Evolutionary conservation across 2,797 vertebrate genomes (phyloP), one percentile per base, ranked within the genome.

Genomic region (Sandelia bainsii): DNA sequence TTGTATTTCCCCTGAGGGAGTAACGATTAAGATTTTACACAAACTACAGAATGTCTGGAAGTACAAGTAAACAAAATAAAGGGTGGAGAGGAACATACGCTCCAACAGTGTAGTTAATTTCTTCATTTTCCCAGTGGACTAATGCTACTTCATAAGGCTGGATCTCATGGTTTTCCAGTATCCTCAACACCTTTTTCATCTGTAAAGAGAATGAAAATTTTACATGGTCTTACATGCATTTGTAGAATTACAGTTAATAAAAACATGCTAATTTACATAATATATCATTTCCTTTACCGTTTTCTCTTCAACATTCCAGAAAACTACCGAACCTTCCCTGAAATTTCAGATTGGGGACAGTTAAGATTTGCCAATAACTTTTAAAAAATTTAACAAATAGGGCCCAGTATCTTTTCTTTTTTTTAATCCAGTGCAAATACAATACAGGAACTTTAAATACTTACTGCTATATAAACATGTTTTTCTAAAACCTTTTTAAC

Each of bases 41-140:
- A 20, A 22, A 6, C 13, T n/a, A 53, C n/a, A 37, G 8, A 11
- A 49, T 23, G 19, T 49, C 23, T 14, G 13, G 3, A 42, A 5
- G 9, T 8, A 19, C 1, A 50, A 70, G 66, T 7, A 7, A 54
- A 49, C n/a, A 32, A 42, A 61, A 12, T 8, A 57, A 19, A 50
- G 10, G 66, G 59, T 14, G 19, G 20, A 51, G 16, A 8, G 8
- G 12, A 11, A 84, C 94, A 4, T 94, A 99, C 98, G 96, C 95
- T 89, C 89, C 93, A 72, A 96, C 87, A 20, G 85, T 84, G 80
- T 99, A 99, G 94, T 94, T 98, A 23, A 99, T 95, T 87, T 99
- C 98, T 83, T 99, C 98, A 14, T 99, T 99, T 83, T 99, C 98
- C 98, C 98, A 99, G 59, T 99, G 96, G 44, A 99, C 96, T 75